Base-by-base conservation (phyloP, 2,797 vertebrate genomes). In the Sebastolobus alascanus region DNA sequence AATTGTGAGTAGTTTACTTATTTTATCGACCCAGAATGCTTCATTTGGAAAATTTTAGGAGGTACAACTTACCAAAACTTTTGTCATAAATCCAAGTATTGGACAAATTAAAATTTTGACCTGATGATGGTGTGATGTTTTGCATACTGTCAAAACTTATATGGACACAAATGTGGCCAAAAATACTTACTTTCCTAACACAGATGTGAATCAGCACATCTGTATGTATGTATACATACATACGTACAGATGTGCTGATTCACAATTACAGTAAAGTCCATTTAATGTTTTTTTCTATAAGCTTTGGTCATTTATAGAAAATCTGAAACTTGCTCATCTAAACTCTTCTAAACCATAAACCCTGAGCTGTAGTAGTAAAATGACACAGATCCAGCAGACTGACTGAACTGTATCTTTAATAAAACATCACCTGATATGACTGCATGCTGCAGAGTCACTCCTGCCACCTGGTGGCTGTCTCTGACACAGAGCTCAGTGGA, bases 391-490 rank as follows among this genome's bases (percentile, higher is more conserved):
- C 40, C 74, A 35, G 31, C 37, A 65, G 66, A 20, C 33, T 50
- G 71, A 65, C 50, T 75, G 77, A 77, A 68, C 72, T 60, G 25
- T 29, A 54, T 75, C 61, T 79, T 22, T 58, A 70, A 80, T 56
- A 22, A 73, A 79, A 60, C 27, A 14, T 76, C 12, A 79, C 38
- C 50, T 72, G 73, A 77, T 13, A 8, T 4, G 63, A 40, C 65
- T 65, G 79, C 25, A 25, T 25, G 25, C 55, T 75, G 82, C 72
- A 80, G 68, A 76, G 68, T 59, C 77, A 29, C 81, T 82, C 35
- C 76, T 89, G 90, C 90, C 90, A 79, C 84, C 90, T 90, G 74
- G 74, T 90, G 92, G 90, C 69, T 20, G 58, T 12, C 0, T 65
- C 5, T 16, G 9, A 35, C 27, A 64, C 54, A 18, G 7, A 18